Evolutionary conservation across 1,140 invertebrate species (phyloP), one percentile per base, ranked within the genome.

Genomic region (Drosophila micromelanica): DNA sequence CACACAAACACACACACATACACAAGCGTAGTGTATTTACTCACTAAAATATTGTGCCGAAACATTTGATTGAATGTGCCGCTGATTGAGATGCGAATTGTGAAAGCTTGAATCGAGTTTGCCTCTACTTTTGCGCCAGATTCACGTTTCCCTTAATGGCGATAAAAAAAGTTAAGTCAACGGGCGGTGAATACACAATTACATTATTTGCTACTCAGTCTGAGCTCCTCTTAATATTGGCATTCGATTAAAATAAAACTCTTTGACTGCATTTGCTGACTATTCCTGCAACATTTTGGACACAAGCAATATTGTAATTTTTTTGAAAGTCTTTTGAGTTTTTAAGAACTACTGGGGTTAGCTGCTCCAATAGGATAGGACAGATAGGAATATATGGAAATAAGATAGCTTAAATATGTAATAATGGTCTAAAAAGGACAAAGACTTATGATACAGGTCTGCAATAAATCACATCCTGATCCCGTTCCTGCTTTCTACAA

Each of bases 61-160:
- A 68, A 61, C 65, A 73, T 73, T 73, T 77, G 74, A 80, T 78
- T 82, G 80, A 82, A 82, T 81, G 78, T 52, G 63, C 56, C 52
- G 56, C 75, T 87, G 82, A 86, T 86, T 86, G 82, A 87, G 82
- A 54, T 64, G 68, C 63, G 76, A 46, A 78, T 77, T 62, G 32
- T 51, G 37, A 70, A 67, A 49, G 60, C 56, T 69, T 69, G 49
- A 61, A 73, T 62, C 48, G 54, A 52, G 32, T 59, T 52, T 69
- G 57, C 60, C 65, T 46, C 15, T 40, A 52, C 61, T 15, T 48
- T 49, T 49, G 20, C 49, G 30, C n/a, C 27, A 20, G 42, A 5
- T 46, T 4, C 32, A 38, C 32, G 45, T 27, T 13, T 52, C 11
- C 13, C 20, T 48, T 57, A 49, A 67, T 67, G 45, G 9, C 9